Evolutionary conservation across 2,888 invertebrate genomes (phyloP).

Genomic region (Macaria liturata): DNA sequence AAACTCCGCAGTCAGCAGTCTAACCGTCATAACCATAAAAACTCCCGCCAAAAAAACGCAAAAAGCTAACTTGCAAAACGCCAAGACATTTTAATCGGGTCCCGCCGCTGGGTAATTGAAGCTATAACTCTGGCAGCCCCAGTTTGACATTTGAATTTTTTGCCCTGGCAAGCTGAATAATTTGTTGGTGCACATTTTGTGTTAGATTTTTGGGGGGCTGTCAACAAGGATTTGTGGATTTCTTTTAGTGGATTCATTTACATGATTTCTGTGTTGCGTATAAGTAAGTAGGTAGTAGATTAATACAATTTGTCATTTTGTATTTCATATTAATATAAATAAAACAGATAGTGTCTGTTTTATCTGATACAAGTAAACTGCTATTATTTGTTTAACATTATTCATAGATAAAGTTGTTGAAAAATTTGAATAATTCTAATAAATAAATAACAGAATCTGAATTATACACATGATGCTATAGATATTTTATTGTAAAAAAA

Average conservation of each 20-base stretch:
- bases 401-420: too few relatives aligned
- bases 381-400: too few relatives aligned
- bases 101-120: conserved; percentile 71
- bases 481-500: too few relatives aligned
- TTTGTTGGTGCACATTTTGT: conserved; percentile 64
- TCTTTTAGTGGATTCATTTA: not conserved
- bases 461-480: too few relatives aligned
- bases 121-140: conserved; percentile 79
- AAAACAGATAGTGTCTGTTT: too few relatives aligned
- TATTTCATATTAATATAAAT: too few relatives aligned
- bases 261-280: not conserved
- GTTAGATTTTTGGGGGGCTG: conserved; percentile 54
- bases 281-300: too few relatives aligned
- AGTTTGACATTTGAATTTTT: conserved; percentile 80
- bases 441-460: too few relatives aligned
- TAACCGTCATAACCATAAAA: conserved; percentile 47
- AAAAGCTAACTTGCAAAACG: conserved; percentile 62
- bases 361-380: too few relatives aligned
- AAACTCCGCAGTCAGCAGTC: conserved; percentile 9
- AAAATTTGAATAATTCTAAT: too few relatives aligned
- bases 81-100: conserved; percentile 79
- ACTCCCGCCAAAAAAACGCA: conserved; percentile 45
- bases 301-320: too few relatives aligned
- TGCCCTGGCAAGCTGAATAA: conserved; percentile 66
- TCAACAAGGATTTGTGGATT: conserved; percentile 38